A percentile compares a stretch with the other conserved stretches of the same genome.
Conservation (phyloP, 2,797 vertebrate genomes). For the Melanotaenia pygmaea region DNA sequence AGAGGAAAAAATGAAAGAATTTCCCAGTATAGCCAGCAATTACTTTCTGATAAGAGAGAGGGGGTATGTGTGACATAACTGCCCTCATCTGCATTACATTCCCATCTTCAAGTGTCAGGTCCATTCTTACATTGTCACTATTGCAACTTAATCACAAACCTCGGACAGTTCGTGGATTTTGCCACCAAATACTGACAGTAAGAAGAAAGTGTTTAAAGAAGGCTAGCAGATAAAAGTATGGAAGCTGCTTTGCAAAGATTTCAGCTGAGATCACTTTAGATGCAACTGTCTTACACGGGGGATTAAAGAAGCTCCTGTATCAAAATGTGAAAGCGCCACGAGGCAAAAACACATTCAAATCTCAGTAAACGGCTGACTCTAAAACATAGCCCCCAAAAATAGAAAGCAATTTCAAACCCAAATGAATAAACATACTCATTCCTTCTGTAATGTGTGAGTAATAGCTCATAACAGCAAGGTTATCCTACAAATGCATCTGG, state of each 20-base stretch:
- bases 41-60: background rate
- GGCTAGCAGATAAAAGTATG: constrained; percentile 4
- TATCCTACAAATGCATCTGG: constrained; percentile 57
- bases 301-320: constrained; percentile 39
- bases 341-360: constrained; percentile 50
- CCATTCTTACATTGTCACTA: background rate
- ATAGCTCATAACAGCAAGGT: constrained; percentile 62
- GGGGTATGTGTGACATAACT: background rate
- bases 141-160: background rate
- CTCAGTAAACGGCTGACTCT: constrained; percentile 30
- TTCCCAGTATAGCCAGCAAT: too few relatives aligned
- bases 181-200: constrained; percentile 20
- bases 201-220: constrained; percentile 8
- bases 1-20: background rate
- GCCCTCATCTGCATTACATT: background rate
- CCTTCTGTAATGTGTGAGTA: constrained; percentile 52
- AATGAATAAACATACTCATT: constrained; percentile 65
- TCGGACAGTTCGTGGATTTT: constrained; percentile 23
- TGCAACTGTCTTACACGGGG: constrained; percentile 22
- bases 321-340: constrained; percentile 17
- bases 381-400: constrained; percentile 48
- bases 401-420: constrained; percentile 57
- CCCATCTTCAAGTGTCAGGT: background rate
- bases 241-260: constrained; percentile 15
- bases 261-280: constrained; percentile 27